Conservation (phyloP, 2,113 vertebrate species). For the Dromaius novaehollandiae region DNA sequence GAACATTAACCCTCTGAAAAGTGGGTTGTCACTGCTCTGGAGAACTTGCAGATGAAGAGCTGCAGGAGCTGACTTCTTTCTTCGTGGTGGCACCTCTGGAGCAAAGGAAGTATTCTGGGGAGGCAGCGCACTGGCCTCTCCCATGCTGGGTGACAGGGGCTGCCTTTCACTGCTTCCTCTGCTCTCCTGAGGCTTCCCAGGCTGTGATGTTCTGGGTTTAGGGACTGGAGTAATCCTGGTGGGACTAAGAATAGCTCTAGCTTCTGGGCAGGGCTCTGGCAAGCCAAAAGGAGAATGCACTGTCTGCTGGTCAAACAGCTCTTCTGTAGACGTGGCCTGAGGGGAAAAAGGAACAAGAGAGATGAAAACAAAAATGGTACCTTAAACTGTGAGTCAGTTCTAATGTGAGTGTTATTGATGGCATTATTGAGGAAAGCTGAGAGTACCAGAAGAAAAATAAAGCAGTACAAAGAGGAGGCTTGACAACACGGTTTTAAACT, state of each 20-base stretch:
- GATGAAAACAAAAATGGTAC: not conserved
- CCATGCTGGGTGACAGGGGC: not conserved
- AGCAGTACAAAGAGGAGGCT: not conserved
- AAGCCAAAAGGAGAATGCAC: slow-evolving; percentile 29
- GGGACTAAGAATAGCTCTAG: not conserved
- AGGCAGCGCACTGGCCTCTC: not conserved
- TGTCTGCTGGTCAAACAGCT: slow-evolving; percentile 8
- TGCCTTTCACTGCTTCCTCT: not conserved
- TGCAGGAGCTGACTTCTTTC: slow-evolving; percentile 80
- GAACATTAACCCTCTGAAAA: slow-evolving; percentile 24
- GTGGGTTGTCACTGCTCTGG: slow-evolving; percentile 42
- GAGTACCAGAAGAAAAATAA: not conserved
- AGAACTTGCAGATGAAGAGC: slow-evolving; percentile 77
- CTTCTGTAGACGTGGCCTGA: slow-evolving; percentile 59
- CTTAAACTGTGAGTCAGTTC: not conserved
- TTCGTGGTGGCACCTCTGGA: slow-evolving; percentile 79
- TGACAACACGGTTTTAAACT: not conserved
- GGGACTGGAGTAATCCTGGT: slow-evolving; percentile 67
- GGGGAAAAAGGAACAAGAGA: not conserved
- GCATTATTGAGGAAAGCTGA: not conserved
- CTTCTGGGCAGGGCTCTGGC: slow-evolving; percentile 40
- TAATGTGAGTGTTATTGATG: not conserved
- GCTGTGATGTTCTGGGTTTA: slow-evolving; percentile 72
- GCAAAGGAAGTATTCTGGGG: not conserved
- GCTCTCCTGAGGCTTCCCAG: slow-evolving; percentile 56